Conservation (phyloP, 2,888 invertebrate species). For the Biston betularia region DNA sequence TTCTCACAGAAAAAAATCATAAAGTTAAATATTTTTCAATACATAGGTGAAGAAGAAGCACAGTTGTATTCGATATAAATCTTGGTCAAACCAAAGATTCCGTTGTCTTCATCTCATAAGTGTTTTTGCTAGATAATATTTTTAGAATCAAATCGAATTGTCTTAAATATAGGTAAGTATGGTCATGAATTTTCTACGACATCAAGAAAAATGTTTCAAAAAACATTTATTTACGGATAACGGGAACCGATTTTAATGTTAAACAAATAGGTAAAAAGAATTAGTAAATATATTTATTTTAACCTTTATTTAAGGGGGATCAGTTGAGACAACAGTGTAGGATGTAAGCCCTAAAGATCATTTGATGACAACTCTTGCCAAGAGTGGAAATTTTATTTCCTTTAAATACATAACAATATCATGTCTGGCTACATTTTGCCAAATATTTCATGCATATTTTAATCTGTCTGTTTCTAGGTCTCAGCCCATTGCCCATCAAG, state of each 20-base stretch:
- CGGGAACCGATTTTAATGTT: background rate
- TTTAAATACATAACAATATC: background rate
- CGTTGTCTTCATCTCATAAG: constrained; percentile 1
- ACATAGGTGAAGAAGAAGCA: background rate
- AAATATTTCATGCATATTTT: no score
- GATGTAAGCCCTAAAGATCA: no score
- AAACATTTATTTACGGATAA: background rate
- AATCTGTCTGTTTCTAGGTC: background rate
- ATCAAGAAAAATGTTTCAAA: constrained; percentile 9
- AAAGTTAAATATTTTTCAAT: background rate
- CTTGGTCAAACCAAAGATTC: background rate
- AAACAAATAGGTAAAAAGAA: background rate
- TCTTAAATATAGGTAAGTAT: background rate
- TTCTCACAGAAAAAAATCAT: background rate
- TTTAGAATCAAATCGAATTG: background rate
- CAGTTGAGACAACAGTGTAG: no score
- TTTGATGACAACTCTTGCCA: background rate
- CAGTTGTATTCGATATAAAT: background rate
- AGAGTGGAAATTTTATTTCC: background rate
- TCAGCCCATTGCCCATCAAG: background rate
- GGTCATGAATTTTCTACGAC: constrained; percentile 27
- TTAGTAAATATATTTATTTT: no score
- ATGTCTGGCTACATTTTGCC: background rate
- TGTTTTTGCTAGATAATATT: background rate
- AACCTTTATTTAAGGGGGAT: no score